phyloP scores from a whole-genome alignment of 2,797 vertebrate species.

The Lagocephalus sceleratus region DNA sequence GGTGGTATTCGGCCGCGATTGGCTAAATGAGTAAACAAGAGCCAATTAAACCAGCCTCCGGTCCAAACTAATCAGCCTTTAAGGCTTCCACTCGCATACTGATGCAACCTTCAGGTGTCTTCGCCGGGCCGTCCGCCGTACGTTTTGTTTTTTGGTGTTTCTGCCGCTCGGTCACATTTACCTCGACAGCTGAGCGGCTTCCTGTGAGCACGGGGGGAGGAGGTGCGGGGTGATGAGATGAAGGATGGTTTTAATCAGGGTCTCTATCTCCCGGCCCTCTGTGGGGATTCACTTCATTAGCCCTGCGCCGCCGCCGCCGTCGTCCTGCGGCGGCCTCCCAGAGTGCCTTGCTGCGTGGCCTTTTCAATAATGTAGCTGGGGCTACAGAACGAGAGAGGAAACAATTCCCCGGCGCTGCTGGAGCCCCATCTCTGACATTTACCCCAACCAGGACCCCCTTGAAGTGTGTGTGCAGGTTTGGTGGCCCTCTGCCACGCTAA shows the following conservation, averaged over 20 bases:
- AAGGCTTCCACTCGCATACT: conserved; percentile 3
- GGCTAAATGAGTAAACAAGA: conserved; percentile 30
- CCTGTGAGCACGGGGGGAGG: not conserved
- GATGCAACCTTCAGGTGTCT: not conserved
- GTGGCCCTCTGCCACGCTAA: conserved; percentile 52
- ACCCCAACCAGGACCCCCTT: conserved; percentile 41
- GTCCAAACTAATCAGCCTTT: conserved; percentile 16
- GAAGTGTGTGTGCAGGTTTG: conserved; percentile 37
- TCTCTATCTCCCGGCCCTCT: conserved; percentile 31
- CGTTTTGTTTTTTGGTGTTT: not conserved
- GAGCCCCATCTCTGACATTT: conserved; percentile 73
- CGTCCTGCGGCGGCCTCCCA: conserved; percentile 50
- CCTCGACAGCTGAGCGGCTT: conserved; percentile 24
- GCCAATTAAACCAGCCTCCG: conserved; percentile 17
- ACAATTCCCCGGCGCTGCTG: conserved; percentile 59
- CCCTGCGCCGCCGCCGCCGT: conserved; percentile 25
- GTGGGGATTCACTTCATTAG: conserved; percentile 50
- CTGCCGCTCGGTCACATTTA: conserved; percentile 25
- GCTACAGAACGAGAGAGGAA: conserved; percentile 56
- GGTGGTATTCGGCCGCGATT: conserved; percentile 2
- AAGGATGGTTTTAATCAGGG: conserved; percentile 52
- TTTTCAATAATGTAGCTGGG: conserved; percentile 74
- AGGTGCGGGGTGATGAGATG: conserved; percentile 37
- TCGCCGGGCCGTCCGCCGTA: not conserved
- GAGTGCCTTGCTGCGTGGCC: conserved; percentile 67